Base-by-base conservation (phyloP, 2,113 vertebrate genomes). In the Hipposideros armiger region DNA sequence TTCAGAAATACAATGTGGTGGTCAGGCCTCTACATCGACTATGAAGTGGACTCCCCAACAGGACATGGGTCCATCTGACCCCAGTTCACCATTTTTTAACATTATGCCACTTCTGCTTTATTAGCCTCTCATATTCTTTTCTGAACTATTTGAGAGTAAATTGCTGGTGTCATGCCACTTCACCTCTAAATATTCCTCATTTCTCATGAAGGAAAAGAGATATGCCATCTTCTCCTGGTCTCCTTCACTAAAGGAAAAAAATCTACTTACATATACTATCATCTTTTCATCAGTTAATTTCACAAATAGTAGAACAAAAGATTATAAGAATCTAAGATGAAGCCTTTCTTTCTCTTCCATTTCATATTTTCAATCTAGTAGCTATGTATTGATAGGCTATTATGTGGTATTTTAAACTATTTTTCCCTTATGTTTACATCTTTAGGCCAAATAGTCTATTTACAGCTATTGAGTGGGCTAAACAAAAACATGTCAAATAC, bases 141-240 rank as follows among this genome's bases (percentile, higher is more conserved):
- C 45, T n/a, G 50, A 69, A 28, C 22, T 22, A 19, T 11, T 28
- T 26, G 47, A 50, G 70, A 62, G 30, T 62, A 62, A 76, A 47
- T 19, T 76, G 32, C 13, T 85, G n/a, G 52, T 0, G 0, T 50
- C 30, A 62, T 3, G 20, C 22, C 42, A 30, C 20, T 60, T 32
- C 62, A 7, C 70, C 30, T 73, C 70, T 62, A 76, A 62, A 76
- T 98, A 99, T 2, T 98, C 99, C 77, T 99, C 99, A 11, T 99
- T 98, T 0, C 95, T 99, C 99, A 77, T 99, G 99, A 99, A 97
- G 92, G 40, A 8, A n/a, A 30, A 42, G 32, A 93, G 95, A 58
- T 72, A 15, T 9, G 14, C 26, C 3, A 52, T 40, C 76, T 96
- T 85, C 84, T 24, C 11, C 54, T 40, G 96, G 93, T 96, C 95